Base-by-base conservation (phyloP, 2,888 invertebrate species). In the Pimpla rufipes region DNA sequence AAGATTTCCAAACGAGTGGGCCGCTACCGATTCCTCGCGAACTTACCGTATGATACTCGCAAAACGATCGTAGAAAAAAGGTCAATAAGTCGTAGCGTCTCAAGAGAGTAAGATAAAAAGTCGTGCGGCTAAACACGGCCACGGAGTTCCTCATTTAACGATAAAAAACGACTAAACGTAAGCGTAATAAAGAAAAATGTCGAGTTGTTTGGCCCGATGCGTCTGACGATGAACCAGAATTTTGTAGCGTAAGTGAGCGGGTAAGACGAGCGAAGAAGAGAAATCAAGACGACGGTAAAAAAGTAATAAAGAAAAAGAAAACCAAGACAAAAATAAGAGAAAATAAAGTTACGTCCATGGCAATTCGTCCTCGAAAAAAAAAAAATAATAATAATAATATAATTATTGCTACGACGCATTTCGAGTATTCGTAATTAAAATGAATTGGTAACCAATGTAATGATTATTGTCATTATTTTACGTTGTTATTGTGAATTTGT, bases 291-390 rank as follows among this genome's bases (percentile, higher is more conserved):
- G 47, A 35, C 6, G 29, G 40, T 7, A 29, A 67, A 23, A 35
- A 76, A 47, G 66, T 29, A 55, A 13, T 10, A 8, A 64, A 18
- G 8, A 29, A 66, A 37, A 47, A 10, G 45, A 45, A 47, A 23
- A 64, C n/a, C n/a, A n/a, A 66, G 8, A 42, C 4, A 47, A 35
- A 29, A 5, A 29, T 5, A 29, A 21, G 47, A 35, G 71, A 73
- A 67, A 62, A 71, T 62, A 62, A 83, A 40, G 68, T 83, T 83
- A 83, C 83, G 83, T 83, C 83, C 83, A 79, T 66, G 55, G 68
- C 64, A 80, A 83, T 80, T 80, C 83, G 83, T 83, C 83, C 83
- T 80, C 70, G 71, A 71, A 76, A 79, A 75, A 68, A 73, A 73
- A 47, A 67, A 67, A 50, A 57, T 45, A 57, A 50, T 81, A 42